Conservation (phyloP, 1,140 invertebrate species). For the Lasaia peninsularis region DNA sequence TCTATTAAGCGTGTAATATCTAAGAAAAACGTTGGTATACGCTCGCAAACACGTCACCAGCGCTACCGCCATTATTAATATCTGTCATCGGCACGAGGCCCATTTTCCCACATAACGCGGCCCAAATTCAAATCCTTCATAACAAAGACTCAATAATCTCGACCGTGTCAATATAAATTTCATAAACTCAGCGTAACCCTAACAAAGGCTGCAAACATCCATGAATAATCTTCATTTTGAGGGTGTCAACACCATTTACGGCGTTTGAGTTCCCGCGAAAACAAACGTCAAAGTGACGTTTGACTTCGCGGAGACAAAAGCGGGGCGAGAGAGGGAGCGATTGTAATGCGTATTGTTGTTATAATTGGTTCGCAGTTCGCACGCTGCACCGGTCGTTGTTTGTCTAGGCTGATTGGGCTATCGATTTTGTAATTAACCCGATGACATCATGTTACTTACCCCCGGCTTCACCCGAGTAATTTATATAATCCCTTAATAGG, state of each 20-base stretch:
- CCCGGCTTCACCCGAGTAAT: background rate
- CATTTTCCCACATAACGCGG: slow-evolving; percentile 69
- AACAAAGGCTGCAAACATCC: slow-evolving; percentile 69
- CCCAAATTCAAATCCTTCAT: slow-evolving; percentile 61
- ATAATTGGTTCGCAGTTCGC: slow-evolving; percentile 48
- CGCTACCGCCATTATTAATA: slow-evolving; percentile 55
- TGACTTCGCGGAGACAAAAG: slow-evolving; percentile 48
- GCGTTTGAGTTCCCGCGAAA: slow-evolving; percentile 61
- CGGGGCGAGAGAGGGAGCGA: slow-evolving; percentile 36
- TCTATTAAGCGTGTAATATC: slow-evolving; percentile 5
- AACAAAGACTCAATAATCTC: slow-evolving; percentile 70
- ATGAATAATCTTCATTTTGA: slow-evolving; percentile 75
- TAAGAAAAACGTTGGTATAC: slow-evolving; percentile 4
- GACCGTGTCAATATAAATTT: slow-evolving; percentile 74
- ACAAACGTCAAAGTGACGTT: slow-evolving; percentile 62
- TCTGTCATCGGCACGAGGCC: slow-evolving; percentile 77
- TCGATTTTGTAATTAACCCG: slow-evolving; percentile 33
- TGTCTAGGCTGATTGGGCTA: slow-evolving; percentile 28
- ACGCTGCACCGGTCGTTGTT: slow-evolving; percentile 31
- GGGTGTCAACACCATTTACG: slow-evolving; percentile 71
- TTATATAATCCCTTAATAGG: background rate
- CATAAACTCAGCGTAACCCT: slow-evolving; percentile 66
- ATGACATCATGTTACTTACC: slow-evolving; percentile 10
- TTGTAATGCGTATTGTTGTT: slow-evolving; percentile 54
- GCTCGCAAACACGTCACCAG: slow-evolving; percentile 20